Evolutionary conservation across 1,140 invertebrate species (phyloP).

Genomic region (Lanistes nyassanus): DNA sequence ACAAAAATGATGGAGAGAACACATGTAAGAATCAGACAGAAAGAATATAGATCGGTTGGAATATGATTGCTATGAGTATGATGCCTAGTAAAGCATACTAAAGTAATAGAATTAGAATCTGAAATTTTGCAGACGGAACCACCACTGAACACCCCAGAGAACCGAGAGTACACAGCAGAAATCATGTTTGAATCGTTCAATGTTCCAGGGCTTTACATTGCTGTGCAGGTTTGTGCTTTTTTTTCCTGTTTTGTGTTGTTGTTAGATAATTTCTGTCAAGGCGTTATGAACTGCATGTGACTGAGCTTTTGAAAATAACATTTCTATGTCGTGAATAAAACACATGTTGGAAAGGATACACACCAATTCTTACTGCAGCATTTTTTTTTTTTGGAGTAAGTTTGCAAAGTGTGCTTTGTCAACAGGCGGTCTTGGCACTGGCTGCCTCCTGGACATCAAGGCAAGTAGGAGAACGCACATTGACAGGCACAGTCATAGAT

Average conservation of each 20-base stretch:
- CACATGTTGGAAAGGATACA: not conserved
- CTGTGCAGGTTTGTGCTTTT: slow-evolving; percentile 75
- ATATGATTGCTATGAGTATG: too few species aligned
- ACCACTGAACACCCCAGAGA: slow-evolving; percentile 99
- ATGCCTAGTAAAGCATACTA: too few species aligned
- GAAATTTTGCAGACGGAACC: slow-evolving; percentile 87
- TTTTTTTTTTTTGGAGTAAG: not conserved
- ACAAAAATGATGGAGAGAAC: too few species aligned
- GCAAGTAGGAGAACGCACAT: slow-evolving; percentile 86
- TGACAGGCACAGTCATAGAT: slow-evolving; percentile 97
- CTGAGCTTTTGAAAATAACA: not conserved
- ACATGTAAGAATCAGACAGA: too few species aligned
- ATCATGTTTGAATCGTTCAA: slow-evolving; percentile 99
- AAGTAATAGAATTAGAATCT: too few species aligned
- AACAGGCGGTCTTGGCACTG: slow-evolving; percentile 92
- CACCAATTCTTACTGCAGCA: not conserved
- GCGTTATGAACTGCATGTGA: too few species aligned
- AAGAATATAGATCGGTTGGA: too few species aligned
- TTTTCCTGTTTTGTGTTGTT: not conserved
- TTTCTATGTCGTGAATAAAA: not conserved
- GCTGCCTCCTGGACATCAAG: slow-evolving; percentile 97
- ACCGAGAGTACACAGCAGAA: slow-evolving; percentile 98
- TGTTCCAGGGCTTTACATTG: slow-evolving; percentile 98
- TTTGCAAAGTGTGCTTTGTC: slow-evolving; percentile 12
- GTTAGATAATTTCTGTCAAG: not conserved